Base-by-base conservation (phyloP, 2,888 invertebrate genomes). In the Macrophya alboannulata region DNA sequence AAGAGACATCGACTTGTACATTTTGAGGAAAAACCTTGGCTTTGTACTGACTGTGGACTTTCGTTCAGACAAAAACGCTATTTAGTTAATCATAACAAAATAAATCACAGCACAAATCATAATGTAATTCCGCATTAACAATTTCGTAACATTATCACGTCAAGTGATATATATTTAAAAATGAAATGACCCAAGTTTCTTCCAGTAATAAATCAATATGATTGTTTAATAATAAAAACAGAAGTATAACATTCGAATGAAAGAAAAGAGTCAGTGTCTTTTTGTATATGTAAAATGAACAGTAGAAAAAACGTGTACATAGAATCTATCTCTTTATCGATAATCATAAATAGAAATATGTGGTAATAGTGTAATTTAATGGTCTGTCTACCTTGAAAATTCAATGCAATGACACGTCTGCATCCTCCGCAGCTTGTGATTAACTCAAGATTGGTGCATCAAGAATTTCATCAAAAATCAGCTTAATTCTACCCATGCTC, bases 1-100 rank as follows among this genome's bases (percentile, higher is more conserved):
- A 94, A 94, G 88, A 93, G 94, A 82, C 96, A 96, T 89, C 93
- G 92, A 77, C 90, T 95, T 4, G 93, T 95, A 68, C 95, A 95
- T 90, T 94, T 94, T 0, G 94, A 95, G 86, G 94, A 94, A 12
- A 95, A 95, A 89, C 94, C 95, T 21, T 95, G 94, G 91, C 90
- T 90, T 40, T 95, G 95, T 89, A 88, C 89, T 5, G 91, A 93
- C 1, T 95, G 95, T 88, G 93, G 93, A 12, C 89, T 94, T 40
- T 92, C 93, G 55, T 95, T 95, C 88, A 91, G 94, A 84, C 95
- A 95, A 88, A 95, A 95, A 88, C 91, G 95, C 25, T 95, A 95
- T 89, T 92, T 95, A 88, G 91, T 94, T 86, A 95, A 94, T 90
- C 95, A 95, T 90, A 93, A 91, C 86, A 94, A 94, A 88, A 90